A percentile compares a stretch with the other conserved stretches of the same genome.
Conservation (phyloP, 2,113 vertebrate genomes). For the Xiphorhynchus elegans region DNA sequence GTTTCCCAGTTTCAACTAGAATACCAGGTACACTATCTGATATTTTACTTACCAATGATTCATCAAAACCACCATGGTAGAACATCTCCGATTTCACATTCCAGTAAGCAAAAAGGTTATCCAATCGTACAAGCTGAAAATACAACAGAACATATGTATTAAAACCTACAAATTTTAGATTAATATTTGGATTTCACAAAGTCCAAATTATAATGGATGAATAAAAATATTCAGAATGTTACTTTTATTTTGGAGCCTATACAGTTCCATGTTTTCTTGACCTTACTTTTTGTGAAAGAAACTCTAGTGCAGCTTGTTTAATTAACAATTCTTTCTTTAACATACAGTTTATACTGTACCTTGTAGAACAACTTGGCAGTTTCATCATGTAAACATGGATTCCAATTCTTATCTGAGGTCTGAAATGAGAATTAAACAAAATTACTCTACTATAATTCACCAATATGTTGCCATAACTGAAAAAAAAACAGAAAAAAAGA, state of each 20-base stretch:
- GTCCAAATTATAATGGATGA: not conserved
- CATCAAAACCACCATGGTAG: slow-evolving; percentile 79
- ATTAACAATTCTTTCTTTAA: not conserved
- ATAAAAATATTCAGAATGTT: not conserved
- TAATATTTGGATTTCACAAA: not conserved
- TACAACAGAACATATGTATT: not conserved
- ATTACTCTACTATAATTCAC: not conserved
- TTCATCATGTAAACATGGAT: slow-evolving; percentile 91
- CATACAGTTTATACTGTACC: slow-evolving; percentile 73
- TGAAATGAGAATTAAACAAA: slow-evolving; percentile 55
- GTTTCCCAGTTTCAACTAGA: not conserved
- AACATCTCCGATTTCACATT: slow-evolving; percentile 92
- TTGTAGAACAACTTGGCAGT: slow-evolving; percentile 91
- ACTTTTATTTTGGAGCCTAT: not conserved
- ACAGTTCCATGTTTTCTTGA: not conserved
- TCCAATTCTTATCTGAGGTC: slow-evolving; percentile 94
- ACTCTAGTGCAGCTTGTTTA: not conserved
- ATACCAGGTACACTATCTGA: not conserved
- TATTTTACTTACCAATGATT: slow-evolving; percentile 86
- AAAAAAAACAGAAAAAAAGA: not conserved
- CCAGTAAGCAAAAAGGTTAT: slow-evolving; percentile 97
- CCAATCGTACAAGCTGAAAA: slow-evolving; percentile 88
- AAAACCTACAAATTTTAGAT: not conserved
- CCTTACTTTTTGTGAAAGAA: not conserved
- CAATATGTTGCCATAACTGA: not conserved